phyloP scores from a whole-genome alignment of 2,113 vertebrate species.

The Coracopsis vasa region DNA sequence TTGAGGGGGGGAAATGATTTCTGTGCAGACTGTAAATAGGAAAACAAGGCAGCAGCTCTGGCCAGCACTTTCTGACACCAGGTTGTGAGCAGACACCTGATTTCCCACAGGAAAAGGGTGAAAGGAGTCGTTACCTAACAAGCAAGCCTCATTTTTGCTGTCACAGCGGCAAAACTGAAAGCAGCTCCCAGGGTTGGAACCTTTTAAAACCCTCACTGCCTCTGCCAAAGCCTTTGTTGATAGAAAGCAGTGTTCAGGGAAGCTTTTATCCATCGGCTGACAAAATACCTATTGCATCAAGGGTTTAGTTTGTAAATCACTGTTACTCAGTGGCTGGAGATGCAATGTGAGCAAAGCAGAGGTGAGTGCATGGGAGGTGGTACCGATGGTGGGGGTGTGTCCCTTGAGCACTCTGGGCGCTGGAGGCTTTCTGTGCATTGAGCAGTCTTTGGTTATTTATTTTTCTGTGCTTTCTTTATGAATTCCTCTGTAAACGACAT shows the following conservation, averaged over 20 bases:
- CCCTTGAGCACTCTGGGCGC: not conserved
- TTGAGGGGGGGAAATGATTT: not conserved
- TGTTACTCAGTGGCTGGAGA: not conserved
- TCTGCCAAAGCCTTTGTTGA: not conserved
- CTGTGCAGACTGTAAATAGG: not conserved
- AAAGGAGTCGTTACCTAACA: not conserved
- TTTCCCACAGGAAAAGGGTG: not conserved
- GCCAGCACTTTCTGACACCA: not conserved
- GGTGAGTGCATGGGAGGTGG: fast-evolving
- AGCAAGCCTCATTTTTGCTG: not conserved
- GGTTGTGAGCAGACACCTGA: not conserved
- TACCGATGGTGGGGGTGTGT: fast-evolving
- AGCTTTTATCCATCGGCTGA: not conserved
- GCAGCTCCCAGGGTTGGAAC: not conserved
- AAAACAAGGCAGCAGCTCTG: not conserved
- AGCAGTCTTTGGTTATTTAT: not conserved
- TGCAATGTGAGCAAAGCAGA: not conserved
- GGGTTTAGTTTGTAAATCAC: not conserved
- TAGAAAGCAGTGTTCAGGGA: not conserved
- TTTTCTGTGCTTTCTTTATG: not conserved
- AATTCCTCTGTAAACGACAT: not conserved
- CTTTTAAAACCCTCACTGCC: not conserved
- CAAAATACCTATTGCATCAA: not conserved
- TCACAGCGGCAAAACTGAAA: not conserved
- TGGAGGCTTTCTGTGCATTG: not conserved